Evolutionary conservation across 2,888 invertebrate species (phyloP).

Genomic region (Bugulina stolonifera): DNA sequence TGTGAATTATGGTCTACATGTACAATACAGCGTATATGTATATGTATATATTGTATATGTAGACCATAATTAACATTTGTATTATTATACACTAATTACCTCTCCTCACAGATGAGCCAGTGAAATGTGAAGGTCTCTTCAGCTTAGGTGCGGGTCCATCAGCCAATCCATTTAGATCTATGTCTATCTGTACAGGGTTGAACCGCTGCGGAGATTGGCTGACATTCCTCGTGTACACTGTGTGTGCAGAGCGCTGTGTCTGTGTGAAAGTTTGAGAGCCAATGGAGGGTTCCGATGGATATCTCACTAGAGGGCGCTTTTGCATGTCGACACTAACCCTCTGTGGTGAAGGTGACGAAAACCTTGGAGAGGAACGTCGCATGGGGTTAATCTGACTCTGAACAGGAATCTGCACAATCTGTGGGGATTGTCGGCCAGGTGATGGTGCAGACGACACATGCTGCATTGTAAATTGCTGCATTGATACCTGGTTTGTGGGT

Average conservation of each 20-base stretch:
- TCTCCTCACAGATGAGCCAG: not conserved
- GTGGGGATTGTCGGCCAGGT: not conserved
- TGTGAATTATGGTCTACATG: no score
- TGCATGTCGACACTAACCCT: not conserved
- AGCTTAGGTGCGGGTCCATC: not conserved
- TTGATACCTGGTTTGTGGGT: not conserved
- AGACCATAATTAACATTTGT: no score
- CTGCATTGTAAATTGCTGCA: not conserved
- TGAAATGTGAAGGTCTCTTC: slow-evolving; percentile 15
- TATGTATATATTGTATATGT: no score
- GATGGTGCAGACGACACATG: not conserved
- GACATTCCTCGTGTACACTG: not conserved
- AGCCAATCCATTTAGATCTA: not conserved
- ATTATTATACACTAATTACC: no score
- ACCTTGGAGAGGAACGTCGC: slow-evolving; percentile 31
- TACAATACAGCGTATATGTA: no score
- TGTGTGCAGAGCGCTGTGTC: not conserved
- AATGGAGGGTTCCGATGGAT: slow-evolving; percentile 10
- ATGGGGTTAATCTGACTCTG: not conserved
- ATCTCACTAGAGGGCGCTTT: slow-evolving; percentile 3
- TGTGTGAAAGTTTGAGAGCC: not conserved
- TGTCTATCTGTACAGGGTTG: slow-evolving; percentile 16
- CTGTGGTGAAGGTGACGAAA: slow-evolving; percentile 24
- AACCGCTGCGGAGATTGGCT: slow-evolving; percentile 13
- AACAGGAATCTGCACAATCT: not conserved